These are phyloP conservation scores for Invenusta paracnida DNA, from an alignment of 2,888 invertebrate genomes.

Conservation along the genomic window DNA sequence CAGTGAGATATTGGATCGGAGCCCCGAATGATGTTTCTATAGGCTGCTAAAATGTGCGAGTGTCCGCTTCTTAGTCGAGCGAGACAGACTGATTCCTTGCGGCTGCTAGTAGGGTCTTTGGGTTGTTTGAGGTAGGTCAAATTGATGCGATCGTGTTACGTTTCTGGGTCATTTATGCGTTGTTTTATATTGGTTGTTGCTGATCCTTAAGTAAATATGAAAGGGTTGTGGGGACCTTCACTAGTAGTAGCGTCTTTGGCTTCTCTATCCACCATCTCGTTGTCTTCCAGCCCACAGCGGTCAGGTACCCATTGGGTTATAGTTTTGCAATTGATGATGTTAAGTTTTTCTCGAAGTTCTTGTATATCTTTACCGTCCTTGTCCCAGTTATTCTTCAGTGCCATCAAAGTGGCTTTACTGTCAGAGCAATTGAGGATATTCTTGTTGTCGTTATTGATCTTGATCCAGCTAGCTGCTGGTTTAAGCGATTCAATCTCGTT, in stretches of 20 bases:
- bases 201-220: background rate
- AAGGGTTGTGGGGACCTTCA: background rate
- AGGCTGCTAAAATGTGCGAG: no score
- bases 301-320: background rate
- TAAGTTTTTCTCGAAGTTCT: background rate
- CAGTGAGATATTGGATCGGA: no score
- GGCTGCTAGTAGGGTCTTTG: no score
- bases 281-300: background rate
- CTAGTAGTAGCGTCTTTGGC: background rate
- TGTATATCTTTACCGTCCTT: background rate
- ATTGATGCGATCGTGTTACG: background rate
- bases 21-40: no score
- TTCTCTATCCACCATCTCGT: background rate
- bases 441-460: background rate
- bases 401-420: background rate
- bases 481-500: background rate
- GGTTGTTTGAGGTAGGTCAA: background rate
- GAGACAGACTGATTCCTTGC: no score
- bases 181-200: background rate
- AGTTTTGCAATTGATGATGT: background rate
- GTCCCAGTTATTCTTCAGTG: background rate
- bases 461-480: background rate
- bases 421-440: background rate
- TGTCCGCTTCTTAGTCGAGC: no score
- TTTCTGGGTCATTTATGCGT: background rate